phyloP scores from a whole-genome alignment of 2,113 vertebrate species.

The Petroica traversi region DNA sequence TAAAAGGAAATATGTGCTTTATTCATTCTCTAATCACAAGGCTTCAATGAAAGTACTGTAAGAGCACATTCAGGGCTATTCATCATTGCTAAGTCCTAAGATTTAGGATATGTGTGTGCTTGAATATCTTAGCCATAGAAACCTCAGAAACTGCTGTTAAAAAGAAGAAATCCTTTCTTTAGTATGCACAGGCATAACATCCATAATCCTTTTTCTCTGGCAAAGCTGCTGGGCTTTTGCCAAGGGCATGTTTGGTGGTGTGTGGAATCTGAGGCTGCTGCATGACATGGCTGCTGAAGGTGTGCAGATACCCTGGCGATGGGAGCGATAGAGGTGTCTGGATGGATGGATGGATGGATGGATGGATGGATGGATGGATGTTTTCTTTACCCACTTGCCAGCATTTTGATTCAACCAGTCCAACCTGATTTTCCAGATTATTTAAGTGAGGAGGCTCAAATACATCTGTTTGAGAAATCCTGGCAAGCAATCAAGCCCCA shows the following conservation, averaged over 20 bases:
- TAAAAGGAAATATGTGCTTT: constrained; percentile 1
- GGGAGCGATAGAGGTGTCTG: background rate
- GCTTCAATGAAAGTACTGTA: background rate
- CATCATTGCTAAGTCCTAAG: constrained; percentile 12
- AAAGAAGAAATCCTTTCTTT: constrained; percentile 60
- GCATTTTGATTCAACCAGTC: constrained; percentile 72
- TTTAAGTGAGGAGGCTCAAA: constrained; percentile 71
- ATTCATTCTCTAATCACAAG: constrained; percentile 21
- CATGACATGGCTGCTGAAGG: constrained; percentile 21
- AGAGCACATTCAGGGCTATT: constrained; percentile 23
- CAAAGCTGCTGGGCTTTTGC: constrained; percentile 58
- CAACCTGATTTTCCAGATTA: constrained; percentile 79
- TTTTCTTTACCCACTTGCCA: constrained; percentile 63
- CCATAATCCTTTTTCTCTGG: constrained; percentile 73
- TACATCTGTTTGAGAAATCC: constrained; percentile 69
- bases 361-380: background rate
- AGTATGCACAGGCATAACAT: constrained; percentile 59
- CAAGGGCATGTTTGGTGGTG: constrained; percentile 64
- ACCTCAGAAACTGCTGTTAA: constrained; percentile 31
- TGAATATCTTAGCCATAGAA: constrained; percentile 39
- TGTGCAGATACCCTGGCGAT: background rate
- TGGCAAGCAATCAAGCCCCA: constrained; percentile 68
- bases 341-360: background rate
- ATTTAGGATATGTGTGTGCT: constrained; percentile 46
- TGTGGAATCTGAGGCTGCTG: constrained; percentile 66